phyloP scores from a whole-genome alignment of 2,113 vertebrate species.

The Atlantisia rogersi region DNA sequence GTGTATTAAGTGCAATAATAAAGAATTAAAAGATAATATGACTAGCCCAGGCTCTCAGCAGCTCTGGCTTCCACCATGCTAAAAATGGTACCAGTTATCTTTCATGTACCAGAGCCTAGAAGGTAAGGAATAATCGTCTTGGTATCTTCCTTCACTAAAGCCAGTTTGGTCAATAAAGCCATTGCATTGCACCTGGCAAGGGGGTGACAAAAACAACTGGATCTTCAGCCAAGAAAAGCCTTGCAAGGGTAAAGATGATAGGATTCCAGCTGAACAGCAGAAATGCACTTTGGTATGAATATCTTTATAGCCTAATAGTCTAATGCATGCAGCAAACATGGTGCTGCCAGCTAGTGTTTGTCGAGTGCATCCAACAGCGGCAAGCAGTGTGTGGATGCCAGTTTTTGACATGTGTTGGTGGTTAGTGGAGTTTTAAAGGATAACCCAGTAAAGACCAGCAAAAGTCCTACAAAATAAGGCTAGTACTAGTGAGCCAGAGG shows the following conservation, averaged over 20 bases:
- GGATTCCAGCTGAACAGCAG: slow-evolving; percentile 2
- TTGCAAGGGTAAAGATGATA: slow-evolving; percentile 18
- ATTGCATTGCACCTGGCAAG: slow-evolving; percentile 3
- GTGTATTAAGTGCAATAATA: not conserved
- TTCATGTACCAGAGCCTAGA: not conserved
- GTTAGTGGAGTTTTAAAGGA: not conserved
- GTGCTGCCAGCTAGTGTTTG: slow-evolving; percentile 13
- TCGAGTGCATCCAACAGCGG: not conserved
- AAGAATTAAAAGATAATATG: not conserved
- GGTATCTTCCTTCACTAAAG: slow-evolving; percentile 24
- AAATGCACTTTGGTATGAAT: not conserved
- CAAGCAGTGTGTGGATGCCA: not conserved
- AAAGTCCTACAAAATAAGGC: not conserved
- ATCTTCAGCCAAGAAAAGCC: slow-evolving; percentile 28
- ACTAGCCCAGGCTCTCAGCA: not conserved
- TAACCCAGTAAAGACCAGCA: not conserved
- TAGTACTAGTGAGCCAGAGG: not conserved
- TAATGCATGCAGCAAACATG: not conserved
- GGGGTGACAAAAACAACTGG: not conserved
- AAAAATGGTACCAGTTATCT: not conserved
- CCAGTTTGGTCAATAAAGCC: slow-evolving; percentile 15
- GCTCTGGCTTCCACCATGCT: not conserved
- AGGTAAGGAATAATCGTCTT: slow-evolving; percentile 11
- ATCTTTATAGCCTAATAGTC: not conserved
- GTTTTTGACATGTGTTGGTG: not conserved